Percentiles rank a stretch among this genome's conserved stretches.
These are phyloP conservation scores for Parotia lawesii DNA, from an alignment of 2,113 vertebrate species.

Conservation along the genomic window DNA sequence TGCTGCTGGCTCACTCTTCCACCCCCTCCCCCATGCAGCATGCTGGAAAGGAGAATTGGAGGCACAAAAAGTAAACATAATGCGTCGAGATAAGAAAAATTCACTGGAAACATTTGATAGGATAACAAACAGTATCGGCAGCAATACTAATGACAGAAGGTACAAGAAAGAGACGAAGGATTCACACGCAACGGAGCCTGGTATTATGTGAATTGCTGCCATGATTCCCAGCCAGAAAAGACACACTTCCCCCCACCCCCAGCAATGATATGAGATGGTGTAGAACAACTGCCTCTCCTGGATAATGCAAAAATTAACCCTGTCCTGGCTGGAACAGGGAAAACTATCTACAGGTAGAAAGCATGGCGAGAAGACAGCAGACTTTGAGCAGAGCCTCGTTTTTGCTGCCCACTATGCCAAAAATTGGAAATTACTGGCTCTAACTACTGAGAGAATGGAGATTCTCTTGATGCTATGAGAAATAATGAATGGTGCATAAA, in stretches of 20 bases:
- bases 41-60: not conserved
- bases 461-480: not conserved
- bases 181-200: not conserved
- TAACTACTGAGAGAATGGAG: not conserved
- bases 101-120: not conserved
- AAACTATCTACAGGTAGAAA: not conserved
- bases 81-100: not conserved
- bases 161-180: not conserved
- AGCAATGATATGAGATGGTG: not conserved
- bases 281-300: not conserved
- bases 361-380: accelerated
- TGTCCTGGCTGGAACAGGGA: not conserved
- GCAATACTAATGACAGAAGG: too few species aligned
- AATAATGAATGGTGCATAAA: not conserved
- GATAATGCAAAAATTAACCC: not conserved
- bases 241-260: accelerated
- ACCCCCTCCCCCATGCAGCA: accelerated
- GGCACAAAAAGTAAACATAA: not conserved
- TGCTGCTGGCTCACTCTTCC: not conserved
- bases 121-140: not conserved
- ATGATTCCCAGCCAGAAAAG: not conserved
- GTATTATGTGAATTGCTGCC: not conserved
- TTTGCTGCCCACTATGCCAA: not conserved
- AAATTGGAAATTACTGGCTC: not conserved
- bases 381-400: not conserved